A percentile compares a stretch with the other conserved stretches of the same genome.
Evolutionary conservation across 2,888 invertebrate species (phyloP).

Genomic region (Zeuzera pyrina): DNA sequence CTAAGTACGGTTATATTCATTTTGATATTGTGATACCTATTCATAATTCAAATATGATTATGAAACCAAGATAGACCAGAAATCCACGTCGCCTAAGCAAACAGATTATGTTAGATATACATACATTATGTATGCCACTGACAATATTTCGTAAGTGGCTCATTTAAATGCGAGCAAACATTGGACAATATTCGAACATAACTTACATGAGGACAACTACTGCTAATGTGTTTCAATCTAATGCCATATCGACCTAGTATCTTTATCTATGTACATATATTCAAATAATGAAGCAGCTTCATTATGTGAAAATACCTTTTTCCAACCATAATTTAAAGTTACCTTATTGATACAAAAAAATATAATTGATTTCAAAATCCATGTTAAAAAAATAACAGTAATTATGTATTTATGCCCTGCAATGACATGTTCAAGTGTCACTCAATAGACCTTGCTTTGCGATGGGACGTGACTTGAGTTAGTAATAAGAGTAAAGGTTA

Average conservation of each 20-base stretch:
- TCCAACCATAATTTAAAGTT: too few relatives aligned
- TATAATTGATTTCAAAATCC: too few relatives aligned
- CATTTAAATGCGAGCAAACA: slow-evolving; percentile 47
- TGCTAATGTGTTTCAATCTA: not conserved
- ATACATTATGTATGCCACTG: slow-evolving; percentile 23
- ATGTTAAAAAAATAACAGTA: slow-evolving; percentile 37
- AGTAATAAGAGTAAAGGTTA: slow-evolving; percentile 13
- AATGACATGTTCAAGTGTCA: slow-evolving; percentile 46
- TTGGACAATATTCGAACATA: slow-evolving; percentile 16
- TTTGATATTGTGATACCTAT: not conserved
- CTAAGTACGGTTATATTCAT: not conserved
- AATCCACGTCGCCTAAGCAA: too few relatives aligned
- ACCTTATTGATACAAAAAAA: too few relatives aligned
- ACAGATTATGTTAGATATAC: slow-evolving; percentile 31
- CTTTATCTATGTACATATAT: too few relatives aligned
- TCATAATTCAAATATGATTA: not conserved
- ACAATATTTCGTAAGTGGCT: slow-evolving; percentile 36
- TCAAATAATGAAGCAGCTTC: too few relatives aligned
- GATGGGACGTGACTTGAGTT: slow-evolving; percentile 48
- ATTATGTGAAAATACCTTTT: too few relatives aligned
- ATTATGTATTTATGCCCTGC: slow-evolving; percentile 37
- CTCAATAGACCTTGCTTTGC: slow-evolving; percentile 48
- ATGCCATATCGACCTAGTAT: too few relatives aligned
- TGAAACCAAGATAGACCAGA: too few relatives aligned
- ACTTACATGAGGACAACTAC: not conserved